Conservation (phyloP, 1,140 invertebrate species). For the Aphidius gifuensis region DNA sequence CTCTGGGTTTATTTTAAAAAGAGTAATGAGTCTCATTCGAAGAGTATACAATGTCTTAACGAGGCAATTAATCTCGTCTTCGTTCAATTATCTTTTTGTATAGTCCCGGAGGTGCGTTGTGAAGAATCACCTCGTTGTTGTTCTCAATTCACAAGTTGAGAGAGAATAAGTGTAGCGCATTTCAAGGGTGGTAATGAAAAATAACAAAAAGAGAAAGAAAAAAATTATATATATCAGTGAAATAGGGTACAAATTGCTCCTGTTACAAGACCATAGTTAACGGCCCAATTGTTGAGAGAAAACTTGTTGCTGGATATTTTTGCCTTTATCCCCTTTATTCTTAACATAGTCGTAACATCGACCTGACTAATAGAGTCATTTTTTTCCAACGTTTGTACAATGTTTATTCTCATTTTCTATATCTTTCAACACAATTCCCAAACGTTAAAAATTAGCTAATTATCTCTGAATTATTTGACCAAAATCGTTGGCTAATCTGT, state of each 20-base stretch:
- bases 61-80: slow-evolving; percentile 39
- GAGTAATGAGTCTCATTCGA: too few relatives aligned
- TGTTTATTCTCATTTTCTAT: slow-evolving; percentile 17
- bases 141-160: too few relatives aligned
- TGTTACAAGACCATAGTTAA: slow-evolving; percentile 49
- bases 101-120: neutral
- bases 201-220: slow-evolving; percentile 19
- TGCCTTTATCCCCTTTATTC: slow-evolving; percentile 2
- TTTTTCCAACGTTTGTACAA: slow-evolving; percentile 35
- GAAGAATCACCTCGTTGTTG: slow-evolving; percentile 2
- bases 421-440: slow-evolving; percentile 34
- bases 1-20: too few relatives aligned
- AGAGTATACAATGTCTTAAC: slow-evolving; percentile 29
- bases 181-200: neutral
- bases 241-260: slow-evolving; percentile 48
- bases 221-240: slow-evolving; percentile 17
- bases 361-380: slow-evolving; percentile 54
- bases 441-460: slow-evolving; percentile 54
- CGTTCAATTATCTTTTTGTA: slow-evolving; percentile 5
- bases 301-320: slow-evolving; percentile 43
- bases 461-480: slow-evolving; percentile 53
- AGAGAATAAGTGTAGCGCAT: neutral
- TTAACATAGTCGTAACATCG: slow-evolving; percentile 6
- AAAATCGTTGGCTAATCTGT: slow-evolving; percentile 6
- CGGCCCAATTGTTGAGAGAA: slow-evolving; percentile 44